Evolutionary conservation across 2,888 invertebrate species (phyloP).

Genomic region (Phalera bucephala): DNA sequence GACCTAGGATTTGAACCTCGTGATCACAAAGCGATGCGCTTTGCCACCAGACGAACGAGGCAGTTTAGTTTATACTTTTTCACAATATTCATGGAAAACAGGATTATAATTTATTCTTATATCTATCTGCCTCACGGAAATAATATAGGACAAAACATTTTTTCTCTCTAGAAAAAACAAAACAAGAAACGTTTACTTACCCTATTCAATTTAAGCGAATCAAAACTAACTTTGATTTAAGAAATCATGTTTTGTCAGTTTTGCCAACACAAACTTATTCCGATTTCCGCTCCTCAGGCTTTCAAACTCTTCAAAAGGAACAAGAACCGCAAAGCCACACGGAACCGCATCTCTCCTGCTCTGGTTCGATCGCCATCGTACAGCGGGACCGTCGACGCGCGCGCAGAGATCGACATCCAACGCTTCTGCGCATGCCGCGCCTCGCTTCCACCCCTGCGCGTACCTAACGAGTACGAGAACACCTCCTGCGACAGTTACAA

Average conservation of each 20-base stretch:
- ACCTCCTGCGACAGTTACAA: conserved; percentile 60
- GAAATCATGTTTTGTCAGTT: not conserved
- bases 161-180: too few relatives aligned
- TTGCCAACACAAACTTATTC: not conserved
- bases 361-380: conserved; percentile 64
- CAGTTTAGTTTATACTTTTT: too few relatives aligned
- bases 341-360: conserved; percentile 68
- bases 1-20: too few relatives aligned
- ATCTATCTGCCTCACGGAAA: too few relatives aligned
- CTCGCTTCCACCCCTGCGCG: conserved; percentile 52
- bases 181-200: too few relatives aligned
- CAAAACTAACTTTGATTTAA: not conserved
- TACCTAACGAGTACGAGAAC: conserved; percentile 55
- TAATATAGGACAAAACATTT: too few relatives aligned
- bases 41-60: too few relatives aligned
- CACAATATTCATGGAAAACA: too few relatives aligned
- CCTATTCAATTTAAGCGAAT: too few relatives aligned
- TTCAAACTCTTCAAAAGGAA: conserved; percentile 74
- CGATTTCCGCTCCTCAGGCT: conserved; percentile 53
- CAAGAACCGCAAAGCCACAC: conserved; percentile 56
- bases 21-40: too few relatives aligned
- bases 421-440: conserved; percentile 69
- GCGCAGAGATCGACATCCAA: conserved; percentile 66
- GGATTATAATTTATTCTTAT: too few relatives aligned
- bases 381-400: conserved; percentile 72